These are phyloP conservation scores for Phocoena phocoena DNA, from an alignment of 2,113 vertebrate species.

Conservation along the genomic window DNA sequence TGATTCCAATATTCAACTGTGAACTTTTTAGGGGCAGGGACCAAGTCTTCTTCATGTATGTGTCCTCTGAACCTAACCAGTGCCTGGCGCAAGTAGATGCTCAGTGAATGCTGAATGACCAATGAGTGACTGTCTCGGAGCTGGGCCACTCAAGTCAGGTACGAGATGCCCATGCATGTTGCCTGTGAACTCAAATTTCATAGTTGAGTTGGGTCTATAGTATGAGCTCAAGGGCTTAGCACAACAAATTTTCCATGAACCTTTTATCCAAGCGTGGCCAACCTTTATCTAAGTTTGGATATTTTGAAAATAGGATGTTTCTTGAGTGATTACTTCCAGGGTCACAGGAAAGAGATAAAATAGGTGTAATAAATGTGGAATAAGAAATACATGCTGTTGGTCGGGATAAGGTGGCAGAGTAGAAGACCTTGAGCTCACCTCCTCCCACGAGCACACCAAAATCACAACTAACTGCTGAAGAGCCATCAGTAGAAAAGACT, in stretches of 20 bases:
- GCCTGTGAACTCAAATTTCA: background rate
- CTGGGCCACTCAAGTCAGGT: background rate
- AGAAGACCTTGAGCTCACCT: background rate
- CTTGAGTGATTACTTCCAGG: background rate
- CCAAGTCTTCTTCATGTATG: background rate
- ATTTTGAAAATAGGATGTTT: background rate
- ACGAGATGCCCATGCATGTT: background rate
- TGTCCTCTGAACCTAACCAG: background rate
- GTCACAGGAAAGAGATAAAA: background rate
- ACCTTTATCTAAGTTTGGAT: background rate
- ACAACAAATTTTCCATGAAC: background rate
- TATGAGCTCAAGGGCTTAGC: background rate
- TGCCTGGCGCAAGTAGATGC: background rate
- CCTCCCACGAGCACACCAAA: background rate
- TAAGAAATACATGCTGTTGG: background rate
- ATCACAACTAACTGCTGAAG: background rate
- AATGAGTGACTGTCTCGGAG: background rate
- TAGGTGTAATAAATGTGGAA: background rate
- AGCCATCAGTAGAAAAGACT: background rate
- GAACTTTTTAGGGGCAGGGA: background rate
- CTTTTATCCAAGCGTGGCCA: background rate
- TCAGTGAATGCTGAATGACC: background rate
- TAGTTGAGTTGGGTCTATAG: background rate
- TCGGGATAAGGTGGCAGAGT: background rate
- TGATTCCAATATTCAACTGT: background rate